Base-by-base conservation (phyloP, 2,113 vertebrate species). In the Pluvianellus socialis region DNA sequence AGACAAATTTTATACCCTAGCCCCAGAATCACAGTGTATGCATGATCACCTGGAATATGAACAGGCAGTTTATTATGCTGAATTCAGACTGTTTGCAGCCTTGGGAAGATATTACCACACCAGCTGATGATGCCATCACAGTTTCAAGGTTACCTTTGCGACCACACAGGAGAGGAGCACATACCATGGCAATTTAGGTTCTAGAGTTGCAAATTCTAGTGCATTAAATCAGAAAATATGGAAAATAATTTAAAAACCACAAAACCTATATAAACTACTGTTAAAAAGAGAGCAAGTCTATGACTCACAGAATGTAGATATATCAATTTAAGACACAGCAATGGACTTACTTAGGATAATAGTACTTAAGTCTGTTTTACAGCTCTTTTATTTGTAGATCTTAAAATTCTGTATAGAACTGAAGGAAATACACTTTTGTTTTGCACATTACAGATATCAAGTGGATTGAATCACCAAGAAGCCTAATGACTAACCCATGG, bases 111-210 rank as follows among this genome's bases (percentile, higher is more conserved):
- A 28, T 59, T 80, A 38, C 59, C 70, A 38, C 33, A 11, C 40
- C 0, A 0, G 47, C 0, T 81, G 56, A 59, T 62, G 82, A 40
- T 50, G 49, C 45, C 0, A 0, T 38, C 42, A 52, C 50, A 66
- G 59, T 62, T 80, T 86, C 75, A 93, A 84, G 72, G 79, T 76
- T 66, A 70, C 45, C 55, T 90, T 86, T 90, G 33, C 1, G 3
- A 42, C 35, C 35, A 45, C 32, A 49, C n/a, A 32, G 65, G 70
- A 82, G 42, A 91, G 58, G 45, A 79, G n/a, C 26, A 86, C 58
- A 50, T 72, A 40, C 11, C 28, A 52, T 27, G 18, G 49, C 30
- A 56, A 68, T 82, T 79, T 14, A 53, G 5, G 14, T 49, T 87
- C 42, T 45, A 73, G 38, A 72, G 30, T 73, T 67, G 59, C 13